Evolutionary conservation across 2,888 invertebrate species (phyloP).

Genomic region (Brachyptera risi): DNA sequence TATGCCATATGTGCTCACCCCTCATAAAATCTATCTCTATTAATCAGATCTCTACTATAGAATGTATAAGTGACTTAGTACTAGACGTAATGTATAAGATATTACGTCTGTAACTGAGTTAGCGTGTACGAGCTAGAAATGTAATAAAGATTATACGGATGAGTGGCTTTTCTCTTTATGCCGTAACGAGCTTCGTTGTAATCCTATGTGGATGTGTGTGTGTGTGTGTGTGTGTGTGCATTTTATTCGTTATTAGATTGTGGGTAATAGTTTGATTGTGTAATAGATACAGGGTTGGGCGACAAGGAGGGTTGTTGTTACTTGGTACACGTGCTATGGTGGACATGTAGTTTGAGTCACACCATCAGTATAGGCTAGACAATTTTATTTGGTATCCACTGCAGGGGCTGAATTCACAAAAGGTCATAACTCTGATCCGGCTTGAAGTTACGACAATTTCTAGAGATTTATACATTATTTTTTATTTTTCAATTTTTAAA

Average conservation of each 20-base stretch:
- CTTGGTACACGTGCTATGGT: neutral
- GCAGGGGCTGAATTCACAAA: too few relatives aligned
- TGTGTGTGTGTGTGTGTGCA: too few relatives aligned
- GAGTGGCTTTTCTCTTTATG: conserved; percentile 6
- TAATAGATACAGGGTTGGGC: conserved; percentile 23
- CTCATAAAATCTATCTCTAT: neutral
- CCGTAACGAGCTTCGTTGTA: conserved; percentile 25
- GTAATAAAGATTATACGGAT: conserved; percentile 28
- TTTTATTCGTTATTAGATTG: conserved; percentile 21
- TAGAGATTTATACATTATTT: too few relatives aligned
- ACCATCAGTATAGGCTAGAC: too few relatives aligned
- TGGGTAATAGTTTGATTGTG: conserved; percentile 30
- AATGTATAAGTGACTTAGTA: neutral
- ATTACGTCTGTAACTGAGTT: conserved; percentile 8
- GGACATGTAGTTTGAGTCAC: neutral
- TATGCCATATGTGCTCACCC: neutral
- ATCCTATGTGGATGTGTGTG: too few relatives aligned
- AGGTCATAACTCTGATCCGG: too few relatives aligned
- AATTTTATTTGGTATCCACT: too few relatives aligned
- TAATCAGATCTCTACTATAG: conserved; percentile 1
- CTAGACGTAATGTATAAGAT: conserved; percentile 7
- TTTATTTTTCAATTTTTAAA: too few relatives aligned
- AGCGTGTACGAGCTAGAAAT: conserved; percentile 8
- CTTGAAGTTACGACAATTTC: too few relatives aligned
- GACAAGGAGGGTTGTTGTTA: neutral